Percentiles rank a stretch among this genome's conserved stretches.
Conservation (phyloP, 2,797 vertebrate species). For the Scarus forsteni region DNA sequence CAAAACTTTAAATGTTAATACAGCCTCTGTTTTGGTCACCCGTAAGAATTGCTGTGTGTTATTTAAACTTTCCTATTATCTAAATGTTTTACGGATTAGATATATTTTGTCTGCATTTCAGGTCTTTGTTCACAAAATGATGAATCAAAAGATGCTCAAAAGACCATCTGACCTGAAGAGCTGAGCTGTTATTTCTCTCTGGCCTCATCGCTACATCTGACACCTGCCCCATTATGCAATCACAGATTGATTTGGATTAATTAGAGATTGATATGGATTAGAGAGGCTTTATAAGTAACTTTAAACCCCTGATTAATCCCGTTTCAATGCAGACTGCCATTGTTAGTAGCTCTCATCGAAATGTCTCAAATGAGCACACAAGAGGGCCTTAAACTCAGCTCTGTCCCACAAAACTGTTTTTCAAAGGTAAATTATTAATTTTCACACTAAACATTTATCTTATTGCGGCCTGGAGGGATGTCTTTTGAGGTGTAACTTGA, state of each 20-base stretch:
- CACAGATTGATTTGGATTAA: background rate
- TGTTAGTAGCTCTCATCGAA: background rate
- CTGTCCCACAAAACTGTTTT: background rate
- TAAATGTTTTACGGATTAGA: too few species aligned
- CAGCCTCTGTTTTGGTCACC: too few species aligned
- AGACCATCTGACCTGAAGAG: background rate
- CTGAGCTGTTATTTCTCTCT: background rate
- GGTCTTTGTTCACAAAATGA: too few species aligned
- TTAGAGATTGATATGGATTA: constrained; percentile 2
- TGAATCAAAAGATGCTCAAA: background rate
- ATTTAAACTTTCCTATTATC: too few species aligned
- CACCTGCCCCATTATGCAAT: background rate
- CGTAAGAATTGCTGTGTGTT: too few species aligned
- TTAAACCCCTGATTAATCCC: background rate
- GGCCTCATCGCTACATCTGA: background rate
- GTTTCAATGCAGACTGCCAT: background rate
- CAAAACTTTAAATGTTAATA: too few species aligned
- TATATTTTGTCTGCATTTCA: too few species aligned
- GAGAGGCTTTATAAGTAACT: background rate
- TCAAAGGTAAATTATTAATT: background rate
- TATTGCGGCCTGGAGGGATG: too few species aligned
- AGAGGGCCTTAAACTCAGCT: background rate
- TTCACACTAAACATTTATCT: too few species aligned
- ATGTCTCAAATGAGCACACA: background rate
- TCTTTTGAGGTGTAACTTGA: too few species aligned